Percentiles rank a stretch among this genome's conserved stretches.
phyloP scores from a whole-genome alignment of 2,797 vertebrate species.

The Brachyrhaphis roseni region DNA sequence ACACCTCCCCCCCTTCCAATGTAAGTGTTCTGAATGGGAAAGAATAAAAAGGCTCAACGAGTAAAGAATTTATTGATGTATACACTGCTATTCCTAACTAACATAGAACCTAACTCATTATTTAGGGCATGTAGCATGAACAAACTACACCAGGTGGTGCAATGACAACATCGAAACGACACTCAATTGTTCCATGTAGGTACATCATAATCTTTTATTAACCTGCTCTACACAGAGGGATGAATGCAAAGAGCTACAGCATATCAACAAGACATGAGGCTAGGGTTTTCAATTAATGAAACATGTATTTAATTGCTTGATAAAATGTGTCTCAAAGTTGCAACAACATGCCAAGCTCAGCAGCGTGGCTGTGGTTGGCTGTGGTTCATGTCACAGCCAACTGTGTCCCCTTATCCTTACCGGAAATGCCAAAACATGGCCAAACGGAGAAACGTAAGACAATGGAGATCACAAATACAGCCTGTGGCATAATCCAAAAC shows the following conservation, averaged over 20 bases:
- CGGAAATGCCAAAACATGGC: neutral
- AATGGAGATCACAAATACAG: neutral
- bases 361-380: too few relatives aligned
- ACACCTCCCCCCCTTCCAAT: neutral
- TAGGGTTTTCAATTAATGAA: conserved; percentile 17
- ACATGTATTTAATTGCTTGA: neutral
- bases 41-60: conserved; percentile 30
- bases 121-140: neutral
- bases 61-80: conserved; percentile 29
- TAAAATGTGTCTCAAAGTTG: conserved; percentile 18
- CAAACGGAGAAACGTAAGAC: neutral
- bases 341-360: neutral
- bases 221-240: neutral
- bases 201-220: conserved; percentile 19
- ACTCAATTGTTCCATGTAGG: conserved; percentile 19
- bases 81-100: conserved; percentile 15
- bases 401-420: neutral
- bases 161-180: conserved; percentile 26
- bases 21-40: conserved; percentile 23
- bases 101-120: conserved; percentile 14
- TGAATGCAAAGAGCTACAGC: neutral
- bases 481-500: conserved; percentile 6
- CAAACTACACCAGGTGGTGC: conserved; percentile 5
- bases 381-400: conserved; percentile 5
- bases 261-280: neutral